phyloP scores from a whole-genome alignment of 2,113 vertebrate species.

The Aegypius monachus region DNA sequence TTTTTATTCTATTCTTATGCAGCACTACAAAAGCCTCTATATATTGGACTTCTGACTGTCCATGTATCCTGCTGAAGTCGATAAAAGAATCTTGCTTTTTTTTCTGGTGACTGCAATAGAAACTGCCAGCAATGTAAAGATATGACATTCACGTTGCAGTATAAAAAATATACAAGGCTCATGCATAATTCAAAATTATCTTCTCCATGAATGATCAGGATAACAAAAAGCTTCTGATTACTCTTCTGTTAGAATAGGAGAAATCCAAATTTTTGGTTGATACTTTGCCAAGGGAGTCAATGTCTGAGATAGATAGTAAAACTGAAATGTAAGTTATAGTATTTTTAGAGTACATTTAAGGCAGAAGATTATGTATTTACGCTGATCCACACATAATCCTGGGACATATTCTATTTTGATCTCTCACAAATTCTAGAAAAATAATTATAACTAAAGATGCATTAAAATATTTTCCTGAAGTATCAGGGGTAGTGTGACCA shows the following conservation, averaged over 20 bases:
- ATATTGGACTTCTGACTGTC: neutral
- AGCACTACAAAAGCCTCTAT: neutral
- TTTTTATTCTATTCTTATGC: neutral
- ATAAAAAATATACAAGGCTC: neutral
- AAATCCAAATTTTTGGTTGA: neutral
- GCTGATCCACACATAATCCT: neutral
- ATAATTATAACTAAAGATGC: slow-evolving; percentile 15
- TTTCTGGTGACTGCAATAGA: neutral
- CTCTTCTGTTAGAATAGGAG: neutral
- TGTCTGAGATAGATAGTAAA: neutral
- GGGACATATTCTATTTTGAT: neutral
- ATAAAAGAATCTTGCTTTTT: neutral
- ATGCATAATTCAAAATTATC: neutral
- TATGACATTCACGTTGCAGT: rapidly evolving
- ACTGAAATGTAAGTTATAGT: neutral
- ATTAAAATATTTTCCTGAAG: slow-evolving; percentile 43
- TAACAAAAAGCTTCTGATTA: neutral
- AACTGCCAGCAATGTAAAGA: neutral
- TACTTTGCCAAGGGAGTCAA: neutral
- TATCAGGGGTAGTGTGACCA: slow-evolving; percentile 10
- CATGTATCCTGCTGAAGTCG: neutral
- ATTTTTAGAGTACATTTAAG: neutral
- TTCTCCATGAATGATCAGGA: neutral
- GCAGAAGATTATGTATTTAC: neutral
- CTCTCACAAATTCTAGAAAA: neutral